These are phyloP conservation scores for Hypselothyrea guttata DNA, from an alignment of 2,888 invertebrate genomes.

Conservation along the genomic window DNA sequence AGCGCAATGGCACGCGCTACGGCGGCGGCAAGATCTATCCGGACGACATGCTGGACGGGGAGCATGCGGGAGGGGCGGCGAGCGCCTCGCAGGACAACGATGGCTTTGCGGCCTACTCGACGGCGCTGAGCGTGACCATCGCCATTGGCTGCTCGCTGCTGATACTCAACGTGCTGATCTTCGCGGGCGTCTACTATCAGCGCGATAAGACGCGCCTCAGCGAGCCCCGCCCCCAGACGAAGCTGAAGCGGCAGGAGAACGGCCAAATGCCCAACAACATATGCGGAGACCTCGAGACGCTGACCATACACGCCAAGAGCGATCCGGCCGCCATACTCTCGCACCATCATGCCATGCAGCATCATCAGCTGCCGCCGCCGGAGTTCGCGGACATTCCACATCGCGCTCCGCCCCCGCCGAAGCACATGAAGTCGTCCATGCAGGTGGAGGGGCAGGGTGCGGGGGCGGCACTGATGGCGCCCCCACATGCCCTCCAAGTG, in stretches of 20 bases:
- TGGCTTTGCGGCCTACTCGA: constrained; percentile 94
- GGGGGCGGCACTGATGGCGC: constrained; percentile 84
- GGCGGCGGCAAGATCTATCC: constrained; percentile 76
- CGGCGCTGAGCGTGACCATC: constrained; percentile 95
- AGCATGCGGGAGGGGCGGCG: constrained; percentile 80
- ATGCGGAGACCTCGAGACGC: constrained; percentile 90
- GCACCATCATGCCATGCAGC: constrained; percentile 89
- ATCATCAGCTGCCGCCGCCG: constrained; percentile 92
- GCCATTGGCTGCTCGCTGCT: constrained; percentile 96
- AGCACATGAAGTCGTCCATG: constrained; percentile 84
- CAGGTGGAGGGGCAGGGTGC: constrained; percentile 83
- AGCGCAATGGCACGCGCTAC: constrained; percentile 78
- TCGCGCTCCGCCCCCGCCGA: constrained; percentile 89
- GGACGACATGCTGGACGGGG: constrained; percentile 77
- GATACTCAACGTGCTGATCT: constrained; percentile 95
- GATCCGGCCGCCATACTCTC: constrained; percentile 89
- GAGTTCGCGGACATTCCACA: constrained; percentile 92
- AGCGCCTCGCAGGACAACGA: constrained; percentile 90
- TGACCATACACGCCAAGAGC: constrained; percentile 84
- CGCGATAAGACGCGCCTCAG: constrained; percentile 91
- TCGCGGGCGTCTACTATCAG: constrained; percentile 97
- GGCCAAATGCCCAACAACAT: constrained; percentile 95
- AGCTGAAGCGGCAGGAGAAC: constrained; percentile 91
- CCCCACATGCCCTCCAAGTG: constrained; percentile 90
- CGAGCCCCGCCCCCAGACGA: constrained; percentile 83